Evolutionary conservation across 2,113 vertebrate species (phyloP).

Genomic region (Clinocottus analis): DNA sequence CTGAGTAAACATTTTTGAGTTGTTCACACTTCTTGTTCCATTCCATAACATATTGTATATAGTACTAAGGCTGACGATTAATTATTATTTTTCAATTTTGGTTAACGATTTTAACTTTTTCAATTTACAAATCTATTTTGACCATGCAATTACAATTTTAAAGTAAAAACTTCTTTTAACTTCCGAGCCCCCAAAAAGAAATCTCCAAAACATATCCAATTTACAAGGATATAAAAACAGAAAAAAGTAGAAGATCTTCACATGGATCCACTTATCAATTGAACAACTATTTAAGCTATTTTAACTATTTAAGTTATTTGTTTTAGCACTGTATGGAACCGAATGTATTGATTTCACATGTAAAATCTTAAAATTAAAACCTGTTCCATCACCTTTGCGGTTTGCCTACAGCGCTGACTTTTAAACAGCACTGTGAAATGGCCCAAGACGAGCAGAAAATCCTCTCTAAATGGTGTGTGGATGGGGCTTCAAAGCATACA

Average conservation of each 20-base stretch:
- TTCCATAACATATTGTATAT: background rate
- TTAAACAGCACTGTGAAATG: slow-evolving; percentile 26
- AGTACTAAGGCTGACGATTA: background rate
- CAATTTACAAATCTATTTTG: background rate
- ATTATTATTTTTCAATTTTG: background rate
- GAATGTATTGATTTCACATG: background rate
- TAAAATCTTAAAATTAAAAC: slow-evolving; percentile 19
- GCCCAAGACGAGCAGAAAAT: slow-evolving; percentile 33
- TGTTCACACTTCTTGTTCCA: background rate
- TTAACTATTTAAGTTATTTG: background rate
- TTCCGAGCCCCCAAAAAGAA: background rate
- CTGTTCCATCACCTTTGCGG: background rate
- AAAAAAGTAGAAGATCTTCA: background rate
- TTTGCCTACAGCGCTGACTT: slow-evolving; percentile 17
- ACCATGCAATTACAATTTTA: too few species aligned
- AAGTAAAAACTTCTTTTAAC: background rate
- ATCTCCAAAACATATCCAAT: background rate
- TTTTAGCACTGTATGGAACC: background rate
- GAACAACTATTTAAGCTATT: too few species aligned
- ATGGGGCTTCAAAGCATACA: slow-evolving; percentile 40
- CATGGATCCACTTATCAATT: background rate
- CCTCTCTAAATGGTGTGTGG: slow-evolving; percentile 2
- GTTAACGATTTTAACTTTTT: background rate
- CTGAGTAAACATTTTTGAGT: background rate
- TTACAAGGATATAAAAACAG: background rate